These are phyloP conservation scores for Phenganax stokvisi DNA, from an alignment of 92 coral and sea anemone genomes.

Conservation along the genomic window DNA sequence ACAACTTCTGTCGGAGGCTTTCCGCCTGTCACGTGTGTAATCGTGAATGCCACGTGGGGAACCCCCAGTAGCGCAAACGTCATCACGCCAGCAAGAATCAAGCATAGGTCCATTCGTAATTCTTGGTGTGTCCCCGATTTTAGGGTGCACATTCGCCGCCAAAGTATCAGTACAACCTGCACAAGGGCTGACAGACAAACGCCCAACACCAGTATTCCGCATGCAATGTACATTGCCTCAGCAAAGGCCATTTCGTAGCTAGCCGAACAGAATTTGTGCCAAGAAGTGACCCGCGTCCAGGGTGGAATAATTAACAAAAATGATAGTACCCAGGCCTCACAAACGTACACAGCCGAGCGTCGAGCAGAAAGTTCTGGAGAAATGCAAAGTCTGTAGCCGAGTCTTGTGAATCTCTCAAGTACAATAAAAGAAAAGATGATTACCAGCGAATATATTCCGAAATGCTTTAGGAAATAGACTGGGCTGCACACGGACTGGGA, in stretches of 20 bases:
- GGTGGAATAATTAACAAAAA: constrained; percentile 29
- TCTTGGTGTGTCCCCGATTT: constrained; percentile 19
- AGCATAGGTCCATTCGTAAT: constrained; percentile 23
- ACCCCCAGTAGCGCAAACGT: constrained; percentile 25
- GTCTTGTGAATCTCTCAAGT: constrained; percentile 20
- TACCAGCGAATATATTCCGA: constrained; percentile 32
- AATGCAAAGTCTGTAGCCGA: constrained; percentile 27
- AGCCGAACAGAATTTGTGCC: constrained; percentile 37
- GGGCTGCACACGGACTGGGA: constrained; percentile 34
- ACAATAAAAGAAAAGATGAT: constrained; percentile 7
- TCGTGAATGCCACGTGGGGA: constrained; percentile 17
- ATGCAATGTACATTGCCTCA: constrained; percentile 14
- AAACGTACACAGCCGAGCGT: constrained; percentile 30
- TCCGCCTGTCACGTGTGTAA: background rate
- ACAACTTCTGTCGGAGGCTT: constrained; percentile 28
- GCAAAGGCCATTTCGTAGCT: constrained; percentile 28
- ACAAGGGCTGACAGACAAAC: constrained; percentile 12
- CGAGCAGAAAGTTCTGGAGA: constrained; percentile 17
- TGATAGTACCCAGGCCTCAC: constrained; percentile 35
- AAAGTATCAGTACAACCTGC: constrained; percentile 4
- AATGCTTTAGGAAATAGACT: constrained; percentile 37
- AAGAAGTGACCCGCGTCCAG: constrained; percentile 34
- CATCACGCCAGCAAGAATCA: constrained; percentile 13
- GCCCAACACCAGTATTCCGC: constrained; percentile 18
- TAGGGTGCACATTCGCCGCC: background rate